Evolutionary conservation across 2,113 vertebrate genomes (phyloP).

Genomic region (Daphoenositta chrysoptera): DNA sequence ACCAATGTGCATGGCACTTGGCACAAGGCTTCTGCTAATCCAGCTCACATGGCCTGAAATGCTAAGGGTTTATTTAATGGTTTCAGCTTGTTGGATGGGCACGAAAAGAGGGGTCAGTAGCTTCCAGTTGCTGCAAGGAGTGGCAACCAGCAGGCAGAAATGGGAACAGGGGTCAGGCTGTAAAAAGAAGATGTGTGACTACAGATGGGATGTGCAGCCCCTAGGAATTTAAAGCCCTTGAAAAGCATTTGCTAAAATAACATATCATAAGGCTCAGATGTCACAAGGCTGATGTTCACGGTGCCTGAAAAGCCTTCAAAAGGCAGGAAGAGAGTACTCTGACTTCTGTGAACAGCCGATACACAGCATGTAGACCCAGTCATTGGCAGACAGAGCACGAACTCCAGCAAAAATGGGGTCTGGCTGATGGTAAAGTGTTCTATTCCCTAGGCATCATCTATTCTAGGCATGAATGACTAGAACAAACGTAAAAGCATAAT

Average conservation of each 20-base stretch:
- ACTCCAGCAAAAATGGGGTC: not conserved
- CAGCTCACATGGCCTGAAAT: rapidly evolving
- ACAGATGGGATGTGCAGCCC: not conserved
- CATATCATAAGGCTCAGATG: not conserved
- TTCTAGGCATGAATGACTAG: not conserved
- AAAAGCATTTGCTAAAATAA: not conserved
- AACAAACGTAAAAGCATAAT: not conserved
- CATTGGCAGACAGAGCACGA: not conserved
- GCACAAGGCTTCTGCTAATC: not conserved
- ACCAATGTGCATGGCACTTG: rapidly evolving
- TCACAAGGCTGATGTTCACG: not conserved
- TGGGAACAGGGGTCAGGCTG: not conserved
- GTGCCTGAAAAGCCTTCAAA: not conserved
- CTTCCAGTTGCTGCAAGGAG: not conserved
- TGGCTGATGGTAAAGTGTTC: not conserved
- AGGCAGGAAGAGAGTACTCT: not conserved
- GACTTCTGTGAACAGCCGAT: not conserved
- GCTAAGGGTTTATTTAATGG: rapidly evolving
- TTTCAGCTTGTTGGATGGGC: too few relatives aligned
- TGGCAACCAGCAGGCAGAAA: not conserved
- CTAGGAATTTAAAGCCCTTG: not conserved
- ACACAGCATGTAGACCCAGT: not conserved
- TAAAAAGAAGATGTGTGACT: not conserved
- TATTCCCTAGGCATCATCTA: not conserved
- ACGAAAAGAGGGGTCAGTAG: rapidly evolving